phyloP scores from a whole-genome alignment of 2,797 vertebrate species.

The Valencia hispanica region DNA sequence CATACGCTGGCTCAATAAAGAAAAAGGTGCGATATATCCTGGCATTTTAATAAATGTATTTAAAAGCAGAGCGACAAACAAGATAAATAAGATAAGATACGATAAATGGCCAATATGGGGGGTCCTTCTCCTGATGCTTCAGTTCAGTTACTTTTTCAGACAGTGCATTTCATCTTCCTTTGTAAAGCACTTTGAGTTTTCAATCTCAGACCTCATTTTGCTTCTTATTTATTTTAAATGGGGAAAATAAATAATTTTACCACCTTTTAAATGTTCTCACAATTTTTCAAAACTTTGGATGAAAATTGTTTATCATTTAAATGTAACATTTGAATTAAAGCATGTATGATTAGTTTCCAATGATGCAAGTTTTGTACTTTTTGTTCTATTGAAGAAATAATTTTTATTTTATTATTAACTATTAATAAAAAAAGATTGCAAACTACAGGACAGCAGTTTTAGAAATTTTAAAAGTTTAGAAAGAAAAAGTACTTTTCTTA shows the following conservation, averaged over 20 bases:
- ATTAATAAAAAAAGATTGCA: neutral
- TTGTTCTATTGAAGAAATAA: neutral
- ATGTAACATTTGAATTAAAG: too few species aligned
- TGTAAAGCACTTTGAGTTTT: neutral
- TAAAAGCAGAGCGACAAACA: neutral
- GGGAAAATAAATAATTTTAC: neutral
- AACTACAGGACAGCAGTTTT: neutral
- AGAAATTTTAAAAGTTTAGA: neutral
- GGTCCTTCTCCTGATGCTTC: neutral
- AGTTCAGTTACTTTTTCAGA: too few species aligned
- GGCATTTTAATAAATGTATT: neutral
- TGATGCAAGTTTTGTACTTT: neutral
- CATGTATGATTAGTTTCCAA: neutral
- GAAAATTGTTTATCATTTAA: neutral
- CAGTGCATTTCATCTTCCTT: neutral
- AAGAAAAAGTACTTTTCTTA: neutral
- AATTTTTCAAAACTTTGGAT: neutral
- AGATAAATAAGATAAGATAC: too few species aligned
- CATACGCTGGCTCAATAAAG: constrained; percentile 99
- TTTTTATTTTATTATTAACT: neutral
- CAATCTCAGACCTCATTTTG: too few species aligned
- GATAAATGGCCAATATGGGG: too few species aligned
- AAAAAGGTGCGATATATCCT: constrained; percentile 84
- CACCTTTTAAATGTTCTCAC: neutral
- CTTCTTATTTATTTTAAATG: neutral